Evolutionary conservation across 2,888 invertebrate species (phyloP), one percentile per base, ranked within the genome.

Genomic region (Autographa gamma): DNA sequence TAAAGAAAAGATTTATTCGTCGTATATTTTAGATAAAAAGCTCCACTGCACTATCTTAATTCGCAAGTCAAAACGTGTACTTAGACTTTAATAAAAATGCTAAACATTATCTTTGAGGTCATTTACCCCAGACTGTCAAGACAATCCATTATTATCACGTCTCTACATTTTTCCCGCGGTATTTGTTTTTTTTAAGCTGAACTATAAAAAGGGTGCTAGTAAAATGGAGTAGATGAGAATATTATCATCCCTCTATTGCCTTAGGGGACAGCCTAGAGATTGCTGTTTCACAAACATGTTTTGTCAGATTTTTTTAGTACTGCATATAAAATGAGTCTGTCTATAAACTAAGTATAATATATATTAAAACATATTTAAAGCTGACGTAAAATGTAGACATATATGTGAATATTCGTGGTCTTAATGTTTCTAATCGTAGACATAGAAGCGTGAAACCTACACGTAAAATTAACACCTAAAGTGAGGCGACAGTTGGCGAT

Each of bases 51-150:
- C 56, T 76, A 63, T 76, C 76, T 76, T 66, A 66, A 60, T 52
- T 31, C 34, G 14, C 61, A 25, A 61, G 63, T 34, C 32, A 52
- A 58, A 66, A 76, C 7, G 18, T 58, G 48, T 60, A 63, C 66
- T 60, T 63, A 60, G 60, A 67, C 14, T 71, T 75, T 75, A 66
- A 78, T 74, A 78, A 69, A 68, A 60, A 74, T 69, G 67, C 48
- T 59, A 66, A 66, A 66, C 63, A 73, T 69, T 60, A 56, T 71
- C 34, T 41, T 3, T 13, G 18, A 61, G 66, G 31, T 72, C 71
- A 66, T 66, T 75, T 56, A 70, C 62, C 72, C 25, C n/a, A 38
- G 56, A 18, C 58, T 66, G 61, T 68, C 38, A 71, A 56, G 67
- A 66, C 65, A 69, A 59, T 48, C 59, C 32, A 68, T 64, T 72